Conservation (phyloP, 2,113 vertebrate genomes). For the Zosterops japonicus region DNA sequence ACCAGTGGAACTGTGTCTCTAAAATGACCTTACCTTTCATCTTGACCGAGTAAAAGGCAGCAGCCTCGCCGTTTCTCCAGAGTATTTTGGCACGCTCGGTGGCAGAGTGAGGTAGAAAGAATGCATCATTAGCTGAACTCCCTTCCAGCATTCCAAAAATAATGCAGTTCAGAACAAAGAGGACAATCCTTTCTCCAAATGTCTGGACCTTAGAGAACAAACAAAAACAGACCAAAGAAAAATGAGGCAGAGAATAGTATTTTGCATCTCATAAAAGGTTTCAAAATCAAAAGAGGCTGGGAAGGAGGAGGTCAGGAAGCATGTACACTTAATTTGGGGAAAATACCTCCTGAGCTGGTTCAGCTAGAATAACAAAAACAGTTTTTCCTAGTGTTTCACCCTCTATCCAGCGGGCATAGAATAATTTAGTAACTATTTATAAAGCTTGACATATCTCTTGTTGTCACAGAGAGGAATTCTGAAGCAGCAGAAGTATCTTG, state of each 20-base stretch:
- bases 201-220: conserved; percentile 82
- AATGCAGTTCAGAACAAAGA: conserved; percentile 88
- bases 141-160: conserved; percentile 84
- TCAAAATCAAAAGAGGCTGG: neutral
- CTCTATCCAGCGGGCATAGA: neutral
- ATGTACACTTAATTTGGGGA: neutral
- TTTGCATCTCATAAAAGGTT: neutral
- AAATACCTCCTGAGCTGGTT: conserved; percentile 14
- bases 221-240: conserved; percentile 41
- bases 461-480: conserved; percentile 9
- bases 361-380: neutral
- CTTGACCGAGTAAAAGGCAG: conserved; percentile 90
- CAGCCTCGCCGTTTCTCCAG: conserved; percentile 83
- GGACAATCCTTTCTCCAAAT: conserved; percentile 85
- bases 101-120: conserved; percentile 84
- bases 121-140: conserved; percentile 67
- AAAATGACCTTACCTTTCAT: conserved; percentile 80
- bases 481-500: neutral
- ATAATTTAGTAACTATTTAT: conserved; percentile 16
- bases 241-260: neutral
- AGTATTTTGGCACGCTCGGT: conserved; percentile 86
- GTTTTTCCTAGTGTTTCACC: neutral
- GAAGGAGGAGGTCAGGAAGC: neutral
- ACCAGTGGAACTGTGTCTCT: neutral
- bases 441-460: neutral